Evolutionary conservation across 2,888 invertebrate genomes (phyloP).

Genomic region (Agelastica alni): DNA sequence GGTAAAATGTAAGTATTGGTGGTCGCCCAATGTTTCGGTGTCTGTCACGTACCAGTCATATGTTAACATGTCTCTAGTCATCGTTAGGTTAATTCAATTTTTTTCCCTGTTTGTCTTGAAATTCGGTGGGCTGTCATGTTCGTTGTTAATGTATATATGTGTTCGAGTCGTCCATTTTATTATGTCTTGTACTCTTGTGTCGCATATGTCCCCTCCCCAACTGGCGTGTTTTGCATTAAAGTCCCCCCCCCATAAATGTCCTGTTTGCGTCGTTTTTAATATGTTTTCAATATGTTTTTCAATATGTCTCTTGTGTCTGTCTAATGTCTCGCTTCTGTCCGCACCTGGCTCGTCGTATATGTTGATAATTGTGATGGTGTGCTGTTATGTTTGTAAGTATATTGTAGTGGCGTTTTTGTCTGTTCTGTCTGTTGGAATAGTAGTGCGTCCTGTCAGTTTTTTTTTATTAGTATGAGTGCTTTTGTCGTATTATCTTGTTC

Average conservation of each 20-base stretch:
- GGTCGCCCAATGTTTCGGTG: slow-evolving; percentile 32
- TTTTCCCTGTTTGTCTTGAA: slow-evolving; percentile 25
- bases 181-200: slow-evolving; percentile 27
- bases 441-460: too few species aligned
- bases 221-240: slow-evolving; percentile 27
- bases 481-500: neutral
- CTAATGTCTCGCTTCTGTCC: neutral
- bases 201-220: slow-evolving; percentile 28
- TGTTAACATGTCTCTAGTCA: slow-evolving; percentile 11
- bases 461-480: neutral
- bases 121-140: slow-evolving; percentile 8
- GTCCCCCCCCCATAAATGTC: slow-evolving; percentile 18
- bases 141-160: slow-evolving; percentile 20
- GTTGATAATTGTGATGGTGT: neutral
- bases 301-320: neutral
- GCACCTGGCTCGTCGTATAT: slow-evolving; percentile 24
- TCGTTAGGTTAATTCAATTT: slow-evolving; percentile 32
- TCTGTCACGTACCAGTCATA: slow-evolving; percentile 22
- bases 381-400: neutral
- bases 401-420: neutral
- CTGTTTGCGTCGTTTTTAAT: neutral
- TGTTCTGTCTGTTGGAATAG: too few species aligned
- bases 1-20: slow-evolving; percentile 21
- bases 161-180: slow-evolving; percentile 15
- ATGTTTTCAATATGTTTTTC: too few species aligned